Conservation (phyloP, 2,888 invertebrate genomes). For the Cyaniris semiargus region DNA sequence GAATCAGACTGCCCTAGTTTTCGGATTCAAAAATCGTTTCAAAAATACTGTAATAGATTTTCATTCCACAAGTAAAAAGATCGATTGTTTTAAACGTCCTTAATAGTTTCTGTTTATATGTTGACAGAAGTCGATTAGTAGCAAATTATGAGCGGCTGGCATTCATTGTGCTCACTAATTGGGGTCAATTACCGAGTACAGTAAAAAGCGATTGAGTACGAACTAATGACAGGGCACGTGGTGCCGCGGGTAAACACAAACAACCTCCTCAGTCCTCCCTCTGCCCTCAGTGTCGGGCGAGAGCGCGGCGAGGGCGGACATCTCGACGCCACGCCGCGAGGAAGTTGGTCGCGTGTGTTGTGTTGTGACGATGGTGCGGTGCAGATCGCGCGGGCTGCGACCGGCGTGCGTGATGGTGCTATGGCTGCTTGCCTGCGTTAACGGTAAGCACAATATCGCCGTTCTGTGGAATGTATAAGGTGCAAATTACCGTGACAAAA, state of each 20-base stretch:
- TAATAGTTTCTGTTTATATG: neutral
- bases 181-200: constrained; percentile 18
- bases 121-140: constrained; percentile 11
- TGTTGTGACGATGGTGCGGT: constrained; percentile 61
- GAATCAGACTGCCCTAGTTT: neutral
- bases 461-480: constrained; percentile 41
- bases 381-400: constrained; percentile 59
- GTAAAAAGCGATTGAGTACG: constrained; percentile 16
- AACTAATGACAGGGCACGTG: constrained; percentile 14
- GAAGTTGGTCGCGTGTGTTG: constrained; percentile 40
- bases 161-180: constrained; percentile 5
- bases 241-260: constrained; percentile 5
- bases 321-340: constrained; percentile 43
- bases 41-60: neutral
- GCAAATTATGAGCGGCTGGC: neutral
- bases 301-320: constrained; percentile 55
- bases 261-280: constrained; percentile 40
- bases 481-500: constrained; percentile 27
- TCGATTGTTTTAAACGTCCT: neutral
- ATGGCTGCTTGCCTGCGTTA: constrained; percentile 70
- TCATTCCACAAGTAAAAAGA: neutral
- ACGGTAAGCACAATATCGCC: constrained; percentile 61
- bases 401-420: constrained; percentile 62
- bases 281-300: constrained; percentile 60
- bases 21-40: neutral